These are phyloP conservation scores for Galeopterus variegatus DNA, from an alignment of 2,113 vertebrate genomes.

Conservation along the genomic window DNA sequence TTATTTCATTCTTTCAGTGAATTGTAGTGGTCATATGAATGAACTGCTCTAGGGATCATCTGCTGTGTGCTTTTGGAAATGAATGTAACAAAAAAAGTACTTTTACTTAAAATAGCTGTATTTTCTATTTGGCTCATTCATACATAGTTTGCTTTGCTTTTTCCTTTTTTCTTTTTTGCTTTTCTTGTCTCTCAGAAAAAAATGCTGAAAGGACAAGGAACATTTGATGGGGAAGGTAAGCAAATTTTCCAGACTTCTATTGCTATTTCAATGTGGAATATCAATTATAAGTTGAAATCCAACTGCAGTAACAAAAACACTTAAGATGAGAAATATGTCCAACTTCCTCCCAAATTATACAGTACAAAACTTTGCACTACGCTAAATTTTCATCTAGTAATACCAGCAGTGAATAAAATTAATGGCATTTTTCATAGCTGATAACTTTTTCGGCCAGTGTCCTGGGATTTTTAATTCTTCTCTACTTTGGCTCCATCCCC, in stretches of 20 bases:
- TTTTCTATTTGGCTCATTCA: slow-evolving; percentile 74
- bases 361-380: slow-evolving; percentile 1
- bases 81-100: slow-evolving; percentile 17
- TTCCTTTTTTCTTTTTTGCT: slow-evolving; percentile 41
- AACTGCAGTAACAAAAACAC: slow-evolving; percentile 59
- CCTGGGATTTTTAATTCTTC: slow-evolving; percentile 50
- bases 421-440: slow-evolving; percentile 29
- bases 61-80: slow-evolving; percentile 33
- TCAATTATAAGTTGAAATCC: slow-evolving; percentile 70
- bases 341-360: slow-evolving; percentile 39
- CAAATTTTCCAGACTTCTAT: slow-evolving; percentile 67
- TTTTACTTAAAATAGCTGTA: slow-evolving; percentile 62
- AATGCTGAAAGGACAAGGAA: slow-evolving; percentile 92
- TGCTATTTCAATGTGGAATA: slow-evolving; percentile 79
- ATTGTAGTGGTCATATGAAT: neutral
- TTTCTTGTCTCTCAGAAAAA: slow-evolving; percentile 89
- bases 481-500: neutral
- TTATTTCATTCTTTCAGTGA: slow-evolving; percentile 59
- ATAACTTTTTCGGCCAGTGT: neutral
- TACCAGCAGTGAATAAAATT: neutral
- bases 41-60: neutral
- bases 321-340: slow-evolving; percentile 51
- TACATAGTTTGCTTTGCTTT: slow-evolving; percentile 64
- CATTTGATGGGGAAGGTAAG: slow-evolving; percentile 98
- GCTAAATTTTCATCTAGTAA: neutral